Percentiles rank a stretch among this genome's conserved stretches.
These are phyloP conservation scores for Rissa tridactyla DNA, from an alignment of 2,113 vertebrate genomes.

Conservation along the genomic window DNA sequence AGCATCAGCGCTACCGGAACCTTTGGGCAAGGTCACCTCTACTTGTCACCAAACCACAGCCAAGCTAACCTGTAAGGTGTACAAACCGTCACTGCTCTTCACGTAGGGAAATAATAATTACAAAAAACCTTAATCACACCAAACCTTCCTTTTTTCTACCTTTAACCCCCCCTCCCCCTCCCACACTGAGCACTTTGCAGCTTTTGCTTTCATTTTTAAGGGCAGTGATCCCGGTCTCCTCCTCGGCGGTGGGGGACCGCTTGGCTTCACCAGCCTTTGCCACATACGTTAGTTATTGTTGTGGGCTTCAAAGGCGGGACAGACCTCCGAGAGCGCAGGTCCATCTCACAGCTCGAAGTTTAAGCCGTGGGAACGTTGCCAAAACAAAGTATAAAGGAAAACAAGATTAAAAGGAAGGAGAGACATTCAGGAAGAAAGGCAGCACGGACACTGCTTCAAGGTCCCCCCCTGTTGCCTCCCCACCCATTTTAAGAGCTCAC, in stretches of 20 bases:
- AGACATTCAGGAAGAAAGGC: neutral
- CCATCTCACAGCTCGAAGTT: neutral
- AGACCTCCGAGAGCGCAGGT: neutral
- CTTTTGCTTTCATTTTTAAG: slow-evolving; percentile 21
- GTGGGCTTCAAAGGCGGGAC: neutral
- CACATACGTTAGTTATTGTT: rapidly evolving
- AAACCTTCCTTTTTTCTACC: neutral
- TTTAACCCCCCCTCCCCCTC: neutral
- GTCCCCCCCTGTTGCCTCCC: neutral
- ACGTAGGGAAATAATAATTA: neutral
- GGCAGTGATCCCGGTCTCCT: neutral
- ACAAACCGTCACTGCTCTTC: neutral
- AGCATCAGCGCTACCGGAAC: neutral
- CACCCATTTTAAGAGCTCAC: neutral
- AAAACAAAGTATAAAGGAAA: neutral
- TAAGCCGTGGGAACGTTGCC: neutral
- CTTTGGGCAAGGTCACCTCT: neutral
- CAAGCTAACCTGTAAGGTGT: neutral
- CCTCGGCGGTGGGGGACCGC: neutral
- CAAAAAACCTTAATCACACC: neutral
- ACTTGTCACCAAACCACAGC: neutral
- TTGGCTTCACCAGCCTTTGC: neutral
- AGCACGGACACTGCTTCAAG: neutral
- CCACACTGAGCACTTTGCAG: neutral
- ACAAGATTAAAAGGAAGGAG: neutral